phyloP scores from a whole-genome alignment of 1,140 invertebrate species.

The Drosophila nikananu region DNA sequence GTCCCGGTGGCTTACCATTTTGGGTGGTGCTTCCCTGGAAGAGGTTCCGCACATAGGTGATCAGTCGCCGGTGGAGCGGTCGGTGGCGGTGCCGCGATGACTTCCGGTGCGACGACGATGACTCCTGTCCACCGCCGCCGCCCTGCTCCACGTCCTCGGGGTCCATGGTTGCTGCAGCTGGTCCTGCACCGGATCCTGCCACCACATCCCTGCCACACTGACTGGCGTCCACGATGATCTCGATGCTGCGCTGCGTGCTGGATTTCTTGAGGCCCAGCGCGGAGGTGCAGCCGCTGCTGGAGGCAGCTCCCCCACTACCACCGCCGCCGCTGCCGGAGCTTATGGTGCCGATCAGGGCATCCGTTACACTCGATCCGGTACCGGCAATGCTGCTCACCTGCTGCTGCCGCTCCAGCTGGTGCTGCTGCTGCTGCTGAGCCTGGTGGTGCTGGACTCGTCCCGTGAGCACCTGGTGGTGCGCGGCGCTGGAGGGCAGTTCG shows the following conservation, averaged over 20 bases:
- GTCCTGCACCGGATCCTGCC: not conserved
- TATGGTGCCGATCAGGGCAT: conserved; percentile 79
- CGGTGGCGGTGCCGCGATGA: conserved; percentile 77
- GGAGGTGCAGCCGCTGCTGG: conserved; percentile 34
- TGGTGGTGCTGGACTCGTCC: conserved; percentile 25
- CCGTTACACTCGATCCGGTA: conserved; percentile 67
- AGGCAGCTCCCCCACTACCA: conserved; percentile 10
- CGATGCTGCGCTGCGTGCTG: conserved; percentile 76
- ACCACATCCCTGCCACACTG: conserved; percentile 66
- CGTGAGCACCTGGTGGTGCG: conserved; percentile 28
- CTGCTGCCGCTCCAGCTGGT: conserved; percentile 24
- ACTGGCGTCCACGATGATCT: conserved; percentile 81
- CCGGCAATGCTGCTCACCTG: conserved; percentile 69
- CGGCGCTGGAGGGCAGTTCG: conserved; percentile 46
- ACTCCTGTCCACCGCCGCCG: conserved; percentile 65
- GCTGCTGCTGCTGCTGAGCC: conserved; percentile 30
- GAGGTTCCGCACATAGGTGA: conserved; percentile 78
- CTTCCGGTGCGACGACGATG: conserved; percentile 57
- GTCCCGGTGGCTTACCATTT: conserved; percentile 70
- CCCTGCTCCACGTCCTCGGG: conserved; percentile 78
- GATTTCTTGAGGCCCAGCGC: conserved; percentile 54
- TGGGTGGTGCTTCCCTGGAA: conserved; percentile 79
- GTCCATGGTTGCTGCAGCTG: conserved; percentile 16
- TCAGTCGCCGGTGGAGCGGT: conserved; percentile 75
- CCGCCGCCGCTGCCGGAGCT: conserved; percentile 34